Base-by-base conservation (phyloP, 2,797 vertebrate species). In the Rhynchonycteris naso region DNA sequence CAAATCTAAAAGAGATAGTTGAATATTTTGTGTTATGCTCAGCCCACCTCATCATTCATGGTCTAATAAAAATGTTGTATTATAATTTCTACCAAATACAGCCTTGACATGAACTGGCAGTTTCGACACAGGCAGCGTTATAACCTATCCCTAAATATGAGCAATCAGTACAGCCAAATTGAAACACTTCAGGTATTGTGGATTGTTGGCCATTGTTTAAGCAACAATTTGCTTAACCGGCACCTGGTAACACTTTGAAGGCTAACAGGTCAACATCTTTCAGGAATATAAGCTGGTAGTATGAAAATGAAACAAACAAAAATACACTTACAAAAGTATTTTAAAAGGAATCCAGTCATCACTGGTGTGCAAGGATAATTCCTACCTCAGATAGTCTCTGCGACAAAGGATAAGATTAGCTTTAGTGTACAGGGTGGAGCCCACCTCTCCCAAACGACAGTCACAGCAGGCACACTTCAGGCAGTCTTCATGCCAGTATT, bases 401-500 rank as follows among this genome's bases (percentile, higher is more conserved):
- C 99, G 99, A 97, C 99, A 99, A 96, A 99, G 99, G 98, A 99
- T 99, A 97, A 99, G 99, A 97, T 99, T 99, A 98, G 99, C 99
- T 98, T 99, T 99, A 98, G 99, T 99, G 98, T 99, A 99, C 97
- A 99, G 99, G 52, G 99, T 99, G 95, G 99, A 99, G 98, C 99
- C 99, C 98, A 99, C 99, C 98, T 99, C 99, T 71, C 99, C 99
- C 97, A 99, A 98, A 54, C 99, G 98, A 96, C 99, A 99, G 98
- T 99, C 99, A 81, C 99, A 99, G 98, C 99, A 99, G 96, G 99
- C 99, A 88, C 99, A 99, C 98, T 99, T 99, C 97, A 99, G 98
- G 97, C 99, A 99, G 98, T 99, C 99, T 91, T 99, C 99, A 98
- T 99, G 99, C 99, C 99, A 99, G 96, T 99, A 99, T 98, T 99